Conservation (phyloP, 1,140 invertebrate genomes). For the Steinernema khuongi region DNA sequence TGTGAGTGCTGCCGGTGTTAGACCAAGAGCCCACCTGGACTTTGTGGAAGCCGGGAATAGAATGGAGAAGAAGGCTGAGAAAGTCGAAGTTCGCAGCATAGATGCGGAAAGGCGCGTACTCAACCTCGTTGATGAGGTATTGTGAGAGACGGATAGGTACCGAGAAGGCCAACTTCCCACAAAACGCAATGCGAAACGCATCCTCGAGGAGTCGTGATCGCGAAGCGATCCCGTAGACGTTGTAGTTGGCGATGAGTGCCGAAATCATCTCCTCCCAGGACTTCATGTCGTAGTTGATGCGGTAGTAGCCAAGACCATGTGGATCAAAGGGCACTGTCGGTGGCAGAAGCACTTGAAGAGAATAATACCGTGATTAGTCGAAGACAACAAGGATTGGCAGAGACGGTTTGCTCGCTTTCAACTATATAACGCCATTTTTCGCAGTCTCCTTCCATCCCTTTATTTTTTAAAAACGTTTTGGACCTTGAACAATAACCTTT, state of each 20-base stretch:
- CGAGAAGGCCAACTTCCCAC: not conserved
- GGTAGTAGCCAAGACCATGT: not conserved
- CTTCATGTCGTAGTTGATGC: constrained; percentile 7
- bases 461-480: too few species aligned
- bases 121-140: not conserved
- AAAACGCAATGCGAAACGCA: not conserved
- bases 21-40: not conserved
- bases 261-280: constrained; percentile 4
- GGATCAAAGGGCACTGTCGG: not conserved
- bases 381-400: too few species aligned
- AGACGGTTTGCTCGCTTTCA: too few species aligned
- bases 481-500: too few species aligned
- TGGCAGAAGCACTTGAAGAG: not conserved
- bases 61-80: not conserved
- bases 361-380: too few species aligned
- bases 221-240: not conserved
- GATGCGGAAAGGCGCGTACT: not conserved
- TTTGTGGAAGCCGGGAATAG: constrained; percentile 2
- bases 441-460: too few species aligned
- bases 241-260: constrained; percentile 3
- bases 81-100: not conserved
- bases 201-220: constrained; percentile 1
- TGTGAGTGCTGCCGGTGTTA: not conserved
- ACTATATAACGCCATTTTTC: too few species aligned
- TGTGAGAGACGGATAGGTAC: not conserved